Conservation (phyloP, 1,140 invertebrate species). For the Saccostrea glomerata region DNA sequence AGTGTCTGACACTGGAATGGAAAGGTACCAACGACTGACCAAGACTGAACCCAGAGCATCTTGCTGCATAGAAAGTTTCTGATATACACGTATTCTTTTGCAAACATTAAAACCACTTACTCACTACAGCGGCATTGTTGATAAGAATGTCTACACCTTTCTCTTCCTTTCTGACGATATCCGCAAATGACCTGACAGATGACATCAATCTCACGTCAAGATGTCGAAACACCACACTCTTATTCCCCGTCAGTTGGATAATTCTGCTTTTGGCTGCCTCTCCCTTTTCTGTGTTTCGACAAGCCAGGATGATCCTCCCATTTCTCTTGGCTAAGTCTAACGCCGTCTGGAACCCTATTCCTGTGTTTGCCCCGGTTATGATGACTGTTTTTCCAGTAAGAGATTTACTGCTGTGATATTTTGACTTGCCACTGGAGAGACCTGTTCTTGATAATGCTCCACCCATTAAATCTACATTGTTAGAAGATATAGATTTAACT, state of each 20-base stretch:
- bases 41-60: not conserved
- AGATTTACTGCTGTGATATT: conserved; percentile 64
- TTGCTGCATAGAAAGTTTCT: not conserved
- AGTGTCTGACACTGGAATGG: not conserved
- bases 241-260: conserved; percentile 71
- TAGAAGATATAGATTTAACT: no score
- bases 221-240: conserved; percentile 84
- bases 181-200: conserved; percentile 75
- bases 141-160: conserved; percentile 84
- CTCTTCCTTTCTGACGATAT: conserved; percentile 84
- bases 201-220: conserved; percentile 74
- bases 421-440: conserved; percentile 50
- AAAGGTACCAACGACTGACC: not conserved
- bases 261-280: conserved; percentile 83
- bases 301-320: conserved; percentile 81
- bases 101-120: not conserved
- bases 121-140: conserved; percentile 76
- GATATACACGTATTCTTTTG: not conserved
- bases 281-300: conserved; percentile 81
- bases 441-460: not conserved
- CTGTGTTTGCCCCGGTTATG: conserved; percentile 91
- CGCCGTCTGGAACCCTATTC: conserved; percentile 75
- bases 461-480: not conserved
- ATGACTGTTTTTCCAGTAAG: conserved; percentile 89
- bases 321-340: conserved; percentile 76